phyloP scores from a whole-genome alignment of 1,140 invertebrate genomes.

The Brachionus angularis region DNA sequence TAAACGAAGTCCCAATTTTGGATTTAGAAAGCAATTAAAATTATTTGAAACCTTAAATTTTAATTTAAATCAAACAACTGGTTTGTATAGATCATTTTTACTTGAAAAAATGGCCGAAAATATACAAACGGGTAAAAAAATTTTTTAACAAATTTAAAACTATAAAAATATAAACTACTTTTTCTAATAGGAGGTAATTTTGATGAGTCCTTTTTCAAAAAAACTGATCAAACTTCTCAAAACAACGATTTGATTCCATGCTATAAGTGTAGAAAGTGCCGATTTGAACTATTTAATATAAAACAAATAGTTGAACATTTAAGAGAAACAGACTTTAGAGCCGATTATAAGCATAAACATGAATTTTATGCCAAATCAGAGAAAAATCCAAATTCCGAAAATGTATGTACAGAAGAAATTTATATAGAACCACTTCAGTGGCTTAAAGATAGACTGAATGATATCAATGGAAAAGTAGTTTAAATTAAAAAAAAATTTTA shows the following conservation, averaged over 20 bases:
- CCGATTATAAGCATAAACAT: background rate
- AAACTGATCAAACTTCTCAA: background rate
- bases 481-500: background rate
- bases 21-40: too few relatives aligned
- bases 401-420: background rate
- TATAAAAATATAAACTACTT: too few relatives aligned
- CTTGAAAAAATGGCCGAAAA: background rate
- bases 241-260: background rate
- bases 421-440: constrained; percentile 21
- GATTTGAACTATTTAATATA: constrained; percentile 13
- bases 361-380: constrained; percentile 33
- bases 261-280: constrained; percentile 22
- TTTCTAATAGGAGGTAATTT: background rate
- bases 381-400: background rate
- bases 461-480: constrained; percentile 22
- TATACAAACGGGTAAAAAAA: background rate
- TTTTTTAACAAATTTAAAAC: background rate
- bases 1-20: too few relatives aligned
- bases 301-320: background rate
- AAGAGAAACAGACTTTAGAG: background rate
- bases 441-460: constrained; percentile 8
- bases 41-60: background rate
- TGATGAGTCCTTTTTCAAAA: background rate
- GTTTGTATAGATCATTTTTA: background rate
- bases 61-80: background rate